phyloP scores from a whole-genome alignment of 2,797 vertebrate species.

The Cygnus olor region DNA sequence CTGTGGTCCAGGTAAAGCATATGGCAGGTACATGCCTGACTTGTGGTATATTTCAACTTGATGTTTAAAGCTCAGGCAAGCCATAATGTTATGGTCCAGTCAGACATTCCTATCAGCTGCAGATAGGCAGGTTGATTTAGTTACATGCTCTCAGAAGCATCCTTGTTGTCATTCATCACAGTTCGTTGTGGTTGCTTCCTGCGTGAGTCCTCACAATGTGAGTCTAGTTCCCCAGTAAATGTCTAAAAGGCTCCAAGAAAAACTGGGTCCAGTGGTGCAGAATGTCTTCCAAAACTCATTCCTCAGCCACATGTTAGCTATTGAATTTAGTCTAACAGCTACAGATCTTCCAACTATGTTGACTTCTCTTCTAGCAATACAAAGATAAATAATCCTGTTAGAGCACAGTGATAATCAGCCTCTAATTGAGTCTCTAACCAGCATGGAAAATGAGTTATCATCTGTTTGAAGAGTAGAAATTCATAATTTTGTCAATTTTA shows the following conservation, averaged over 20 bases:
- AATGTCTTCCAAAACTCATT: neutral
- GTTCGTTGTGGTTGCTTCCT: neutral
- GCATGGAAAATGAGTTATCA: neutral
- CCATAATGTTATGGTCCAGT: neutral
- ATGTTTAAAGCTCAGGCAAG: neutral
- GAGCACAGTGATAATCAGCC: neutral
- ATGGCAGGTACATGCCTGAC: rapidly evolving
- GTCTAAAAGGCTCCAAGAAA: neutral
- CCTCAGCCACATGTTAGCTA: neutral
- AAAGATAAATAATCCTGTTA: neutral
- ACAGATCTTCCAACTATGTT: neutral
- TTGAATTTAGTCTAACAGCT: neutral
- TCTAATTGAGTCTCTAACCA: neutral
- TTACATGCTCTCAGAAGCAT: conserved; percentile 7
- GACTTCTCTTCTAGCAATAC: neutral
- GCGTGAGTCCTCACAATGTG: neutral
- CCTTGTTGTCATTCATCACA: neutral
- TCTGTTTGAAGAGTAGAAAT: neutral
- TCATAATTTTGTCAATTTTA: neutral
- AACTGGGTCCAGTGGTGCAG: neutral
- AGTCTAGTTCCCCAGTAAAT: neutral
- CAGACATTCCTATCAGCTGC: neutral
- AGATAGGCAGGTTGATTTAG: neutral
- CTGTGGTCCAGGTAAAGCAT: neutral
- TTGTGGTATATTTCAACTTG: neutral